Base-by-base conservation (phyloP, 2,797 vertebrate genomes). In the Alauda arvensis region DNA sequence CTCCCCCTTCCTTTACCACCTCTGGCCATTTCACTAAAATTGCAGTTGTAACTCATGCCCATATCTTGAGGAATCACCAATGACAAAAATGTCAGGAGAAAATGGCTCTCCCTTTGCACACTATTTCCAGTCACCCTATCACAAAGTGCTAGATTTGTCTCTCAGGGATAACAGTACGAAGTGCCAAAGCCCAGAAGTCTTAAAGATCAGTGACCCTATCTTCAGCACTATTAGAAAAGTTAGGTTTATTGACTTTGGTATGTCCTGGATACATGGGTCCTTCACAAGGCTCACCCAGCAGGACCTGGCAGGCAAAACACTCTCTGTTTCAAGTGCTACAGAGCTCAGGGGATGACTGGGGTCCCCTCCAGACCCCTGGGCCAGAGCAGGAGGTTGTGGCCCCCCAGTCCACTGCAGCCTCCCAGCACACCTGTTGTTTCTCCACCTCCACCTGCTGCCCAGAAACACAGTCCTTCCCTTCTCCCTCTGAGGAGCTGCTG, bases 351-450 rank as follows among this genome's bases (percentile, higher is more conserved):
- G 2, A 2, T 61, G 15, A 77, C 37, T 71, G 65, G 43, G 9
- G 29, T 76, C n/a, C 21, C 33, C 53, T 66, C 31, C 56, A 83
- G 25, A 34, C 3, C 5, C 8, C 18, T 0, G 1, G 14, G 21
- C 18, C 33, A 57, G 28, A 62, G 17, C 17, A 40, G 5, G 9
- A 78, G 8, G 16, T 26, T 66, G 33, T 21, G 4, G 4, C 10
- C 3, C 12, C 17, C 18, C 3, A 0, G 11, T 31, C 31, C 10
- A 21, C 6, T 4, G 2, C 31, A 68, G 23, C 7, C 8, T 24
- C 5, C 21, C 0, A 1, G 9, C 25, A 77, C 8, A 10, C 5
- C 14, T 48, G 4, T 39, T 80, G 14, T 51, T 85, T n/a, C 17
- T 59, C 31, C 21, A 83, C 21, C 65, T 74, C 61, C 55, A 28